A percentile compares a stretch with the other conserved stretches of the same genome.
Conservation (phyloP, 2,888 invertebrate genomes). For the Parnassius smintheus region DNA sequence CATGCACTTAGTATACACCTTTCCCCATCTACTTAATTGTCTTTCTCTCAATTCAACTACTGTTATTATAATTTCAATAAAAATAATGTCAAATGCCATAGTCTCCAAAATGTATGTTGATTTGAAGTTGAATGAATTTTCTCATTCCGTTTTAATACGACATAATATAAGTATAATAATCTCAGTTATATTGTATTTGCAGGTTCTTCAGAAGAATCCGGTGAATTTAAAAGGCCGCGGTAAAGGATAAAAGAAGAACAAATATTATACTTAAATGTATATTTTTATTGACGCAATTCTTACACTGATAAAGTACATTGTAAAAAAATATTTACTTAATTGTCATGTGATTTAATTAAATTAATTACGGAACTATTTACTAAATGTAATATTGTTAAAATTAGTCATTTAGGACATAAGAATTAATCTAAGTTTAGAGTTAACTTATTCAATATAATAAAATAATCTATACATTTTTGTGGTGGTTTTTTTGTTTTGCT, state of each 20-base stretch:
- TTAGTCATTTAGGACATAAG: conserved; percentile 75
- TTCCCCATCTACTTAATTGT: no score
- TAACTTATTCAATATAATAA: conserved; percentile 36
- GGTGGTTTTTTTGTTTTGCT: background rate
- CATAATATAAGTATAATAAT: no score
- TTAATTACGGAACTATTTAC: conserved; percentile 45
- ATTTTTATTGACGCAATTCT: conserved; percentile 21
- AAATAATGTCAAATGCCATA: no score
- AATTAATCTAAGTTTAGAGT: conserved; percentile 30
- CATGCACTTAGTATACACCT: no score
- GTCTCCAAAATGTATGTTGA: no score
- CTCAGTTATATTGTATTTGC: conserved; percentile 30
- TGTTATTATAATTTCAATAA: no score
- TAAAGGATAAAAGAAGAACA: conserved; percentile 46
- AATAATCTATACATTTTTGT: conserved; percentile 31
- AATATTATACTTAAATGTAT: conserved; percentile 31
- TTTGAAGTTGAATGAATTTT: no score
- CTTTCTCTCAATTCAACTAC: no score
- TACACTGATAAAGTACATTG: conserved; percentile 10
- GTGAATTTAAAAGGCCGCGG: conserved; percentile 72
- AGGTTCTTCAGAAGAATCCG: conserved; percentile 76
- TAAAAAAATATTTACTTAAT: conserved; percentile 48
- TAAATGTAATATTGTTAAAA: conserved; percentile 52
- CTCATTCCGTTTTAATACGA: no score
- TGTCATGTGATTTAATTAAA: conserved; percentile 68